Percentiles rank a stretch among this genome's conserved stretches.
Evolutionary conservation across 2,888 invertebrate genomes (phyloP).

Genomic region (Thera britannica): DNA sequence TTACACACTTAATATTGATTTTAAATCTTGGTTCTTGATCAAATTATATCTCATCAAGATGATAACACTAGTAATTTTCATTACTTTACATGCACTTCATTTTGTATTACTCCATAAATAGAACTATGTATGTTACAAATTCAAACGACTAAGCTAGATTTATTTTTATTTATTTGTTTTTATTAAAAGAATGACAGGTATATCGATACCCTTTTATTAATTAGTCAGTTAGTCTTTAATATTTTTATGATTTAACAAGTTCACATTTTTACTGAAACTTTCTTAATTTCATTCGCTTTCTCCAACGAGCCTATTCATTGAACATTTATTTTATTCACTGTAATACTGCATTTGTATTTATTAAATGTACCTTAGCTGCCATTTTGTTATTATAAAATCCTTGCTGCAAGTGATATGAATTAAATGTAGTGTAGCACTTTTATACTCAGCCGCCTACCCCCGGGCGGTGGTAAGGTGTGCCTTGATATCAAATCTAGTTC

Average conservation of each 20-base stretch:
- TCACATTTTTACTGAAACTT: neutral
- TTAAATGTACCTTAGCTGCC: conserved; percentile 74
- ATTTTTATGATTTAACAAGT: neutral
- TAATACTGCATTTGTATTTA: conserved; percentile 1
- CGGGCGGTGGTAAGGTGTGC: conserved; percentile 47
- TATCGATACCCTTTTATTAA: too few relatives aligned
- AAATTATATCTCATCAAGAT: too few relatives aligned
- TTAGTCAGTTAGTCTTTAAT: neutral
- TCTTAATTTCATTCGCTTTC: neutral
- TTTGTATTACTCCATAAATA: too few relatives aligned
- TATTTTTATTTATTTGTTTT: too few relatives aligned
- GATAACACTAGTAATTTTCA: too few relatives aligned
- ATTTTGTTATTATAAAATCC: conserved; percentile 75
- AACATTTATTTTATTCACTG: conserved; percentile 2
- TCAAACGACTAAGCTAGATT: too few relatives aligned
- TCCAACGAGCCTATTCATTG: neutral
- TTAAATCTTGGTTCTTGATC: too few relatives aligned
- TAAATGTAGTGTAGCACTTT: conserved; percentile 66
- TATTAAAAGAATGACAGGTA: too few relatives aligned
- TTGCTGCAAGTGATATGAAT: conserved; percentile 75
- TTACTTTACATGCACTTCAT: too few relatives aligned
- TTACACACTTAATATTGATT: too few relatives aligned
- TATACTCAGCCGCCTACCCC: conserved; percentile 76
- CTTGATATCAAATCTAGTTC: conserved; percentile 52
- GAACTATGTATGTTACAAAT: too few relatives aligned